Evolutionary conservation across 2,888 invertebrate genomes (phyloP), one percentile per base, ranked within the genome.

Genomic region (Eretmocerus hayati): DNA sequence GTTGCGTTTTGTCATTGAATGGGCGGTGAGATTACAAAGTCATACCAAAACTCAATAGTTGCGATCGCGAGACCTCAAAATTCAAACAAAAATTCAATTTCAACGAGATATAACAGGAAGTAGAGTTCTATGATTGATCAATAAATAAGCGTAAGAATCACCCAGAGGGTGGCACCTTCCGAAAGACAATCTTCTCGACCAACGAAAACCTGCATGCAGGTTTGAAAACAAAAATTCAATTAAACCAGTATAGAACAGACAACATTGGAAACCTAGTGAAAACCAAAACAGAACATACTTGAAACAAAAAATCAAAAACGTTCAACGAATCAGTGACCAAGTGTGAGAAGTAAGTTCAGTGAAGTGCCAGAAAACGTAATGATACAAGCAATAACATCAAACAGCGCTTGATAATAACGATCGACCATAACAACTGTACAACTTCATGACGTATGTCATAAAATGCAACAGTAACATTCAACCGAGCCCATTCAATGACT

Each of bases 21-120:
- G n/a, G n/a, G 57, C 56, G 57, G 56, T 55, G 49, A 57, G 58
- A 55, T 58, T 59, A 59, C 42, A 42, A 44, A 21, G 19, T 43
- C 30, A 46, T 56, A 56, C 49, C 37, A 37, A 49, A 46, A 46
- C 30, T 36, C 13, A 47, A 36, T 22, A 46, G 43, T 11, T 30
- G 11, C 40, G 44, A 46, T 39, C n/a, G n/a, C n/a, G n/a, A n/a
- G n/a, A n/a, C n/a, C n/a, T 13, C n/a, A 4, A 18, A 52, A 37
- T 4, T 16, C 26, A 32, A 47, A 50, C 42, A 23, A 33, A 42
- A 39, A 51, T 20, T 49, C 18, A 50, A 46, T 26, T 32, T 35
- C 22, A 36, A 49, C 18, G 6, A 32, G 3, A 41, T 16, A 42
- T 35, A 55, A 43, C 47, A 48, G 11, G 15, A 13, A 15, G 21